These are phyloP conservation scores for Aporophyla lueneburgensis DNA, from an alignment of 2,888 invertebrate genomes.

Conservation along the genomic window DNA sequence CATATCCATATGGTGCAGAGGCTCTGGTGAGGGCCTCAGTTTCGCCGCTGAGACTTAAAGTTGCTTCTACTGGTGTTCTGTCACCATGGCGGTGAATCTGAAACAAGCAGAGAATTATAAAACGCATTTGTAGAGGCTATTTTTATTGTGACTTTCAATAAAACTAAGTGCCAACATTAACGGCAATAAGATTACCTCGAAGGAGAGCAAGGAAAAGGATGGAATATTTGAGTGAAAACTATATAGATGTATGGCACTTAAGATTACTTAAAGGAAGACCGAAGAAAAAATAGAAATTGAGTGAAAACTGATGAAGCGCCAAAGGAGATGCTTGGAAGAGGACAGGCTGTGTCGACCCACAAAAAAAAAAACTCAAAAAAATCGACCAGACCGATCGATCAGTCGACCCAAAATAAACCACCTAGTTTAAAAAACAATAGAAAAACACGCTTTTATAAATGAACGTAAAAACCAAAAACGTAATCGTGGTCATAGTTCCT, in stretches of 20 bases:
- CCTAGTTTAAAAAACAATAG: no score
- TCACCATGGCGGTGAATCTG: slow-evolving; percentile 58
- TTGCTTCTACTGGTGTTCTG: slow-evolving; percentile 44
- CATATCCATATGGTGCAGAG: slow-evolving; percentile 53
- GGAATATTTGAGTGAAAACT: neutral
- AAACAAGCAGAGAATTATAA: neutral
- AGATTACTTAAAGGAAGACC: neutral
- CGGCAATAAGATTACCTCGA: neutral
- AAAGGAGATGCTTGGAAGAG: neutral
- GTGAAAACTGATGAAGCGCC: neutral
- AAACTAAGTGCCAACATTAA: neutral
- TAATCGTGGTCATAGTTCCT: no score
- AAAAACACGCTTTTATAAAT: no score
- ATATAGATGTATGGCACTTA: neutral
- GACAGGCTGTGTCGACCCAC: neutral
- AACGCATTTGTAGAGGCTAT: neutral
- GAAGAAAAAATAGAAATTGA: neutral
- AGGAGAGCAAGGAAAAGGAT: neutral
- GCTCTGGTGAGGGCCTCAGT: neutral
- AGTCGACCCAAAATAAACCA: no score
- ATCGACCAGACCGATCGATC: no score
- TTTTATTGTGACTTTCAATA: neutral
- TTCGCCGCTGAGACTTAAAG: slow-evolving; percentile 20
- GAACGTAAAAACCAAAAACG: no score
- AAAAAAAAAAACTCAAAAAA: no score